A percentile compares a stretch with the other conserved stretches of the same genome.
Evolutionary conservation across 35 echinoderm and acorn worm species (phyloP).

Genomic region (Apostichopus japonicus): DNA sequence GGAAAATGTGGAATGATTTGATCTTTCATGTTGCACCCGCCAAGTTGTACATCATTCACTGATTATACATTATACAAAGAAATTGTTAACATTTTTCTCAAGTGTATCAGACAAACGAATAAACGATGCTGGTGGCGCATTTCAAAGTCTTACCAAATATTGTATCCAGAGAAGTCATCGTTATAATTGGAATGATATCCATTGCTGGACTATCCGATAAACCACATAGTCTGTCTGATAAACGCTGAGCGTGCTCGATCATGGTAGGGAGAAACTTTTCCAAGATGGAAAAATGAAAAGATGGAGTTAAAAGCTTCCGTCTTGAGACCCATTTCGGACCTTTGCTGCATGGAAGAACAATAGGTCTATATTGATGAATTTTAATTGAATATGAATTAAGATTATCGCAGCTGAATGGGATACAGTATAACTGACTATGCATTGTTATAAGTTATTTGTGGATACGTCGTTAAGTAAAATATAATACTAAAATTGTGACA

Average conservation of each 20-base stretch:
- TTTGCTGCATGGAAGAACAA: background rate
- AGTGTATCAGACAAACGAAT: no score
- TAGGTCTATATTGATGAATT: background rate
- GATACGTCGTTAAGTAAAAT: no score
- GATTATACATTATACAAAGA: no score
- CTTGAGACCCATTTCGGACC: background rate
- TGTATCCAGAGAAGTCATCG: background rate
- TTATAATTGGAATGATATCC: background rate
- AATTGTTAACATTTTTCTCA: no score
- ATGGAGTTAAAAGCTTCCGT: constrained; percentile 16
- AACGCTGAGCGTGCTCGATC: background rate
- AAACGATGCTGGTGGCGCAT: no score
- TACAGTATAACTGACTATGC: no score
- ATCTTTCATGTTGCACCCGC: no score
- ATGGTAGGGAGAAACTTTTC: background rate
- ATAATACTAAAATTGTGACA: no score
- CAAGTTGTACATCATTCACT: no score
- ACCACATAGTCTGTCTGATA: background rate
- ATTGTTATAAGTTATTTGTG: no score
- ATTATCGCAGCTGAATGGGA: background rate
- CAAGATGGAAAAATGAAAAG: constrained; percentile 24
- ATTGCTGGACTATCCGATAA: background rate
- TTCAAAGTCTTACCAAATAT: background rate
- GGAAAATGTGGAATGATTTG: no score
- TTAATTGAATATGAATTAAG: background rate